Base-by-base conservation (phyloP, 1,140 invertebrate species). In the Halictus rubicundus region DNA sequence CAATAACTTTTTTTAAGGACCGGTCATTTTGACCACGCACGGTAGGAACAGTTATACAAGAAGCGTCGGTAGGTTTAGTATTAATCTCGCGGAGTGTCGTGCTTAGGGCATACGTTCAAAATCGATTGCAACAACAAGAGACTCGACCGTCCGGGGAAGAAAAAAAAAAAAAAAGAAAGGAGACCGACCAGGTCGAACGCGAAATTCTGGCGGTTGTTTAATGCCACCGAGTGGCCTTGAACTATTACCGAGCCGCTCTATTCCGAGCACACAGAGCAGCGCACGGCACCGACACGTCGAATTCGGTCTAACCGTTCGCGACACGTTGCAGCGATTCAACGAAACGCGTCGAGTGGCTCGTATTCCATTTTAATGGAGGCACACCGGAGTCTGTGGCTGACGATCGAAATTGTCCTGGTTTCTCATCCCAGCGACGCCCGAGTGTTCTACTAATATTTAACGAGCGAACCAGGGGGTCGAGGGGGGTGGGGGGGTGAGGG, bases 381-480 rank as follows among this genome's bases (percentile, higher is more conserved):
- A 21, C n/a, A n/a, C 19, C 16, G 21, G 25, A 42, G 59, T 68
- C 54, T 49, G 66, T 1, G 21, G 21, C 7, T 69, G 52, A 74
- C 46, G 27, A 65, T 70, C 52, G 69, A 74, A 83, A 84, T 71
- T 83, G 69, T 71, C 70, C 71, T 52, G 66, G 42, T 80, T 80
- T 80, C 60, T 75, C 42, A 57, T 42, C 19, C 59, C 21, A 23
- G 32, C 61, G 8, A 25, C 68, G 16, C 2, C 61, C 12, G 59
- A 74, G 46, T 80, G 75, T 84, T 84, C 65, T 52, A 70, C 80
- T 79, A 84, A 84, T 84, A 83, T 80, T 83, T 71, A 83, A 83
- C 59, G 70, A 83, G 21, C 37, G 46, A 80, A 23, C 64, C 42
- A 14, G 10, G 10, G 42, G 0, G 1, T 10, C 10, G 42, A 46